A percentile compares a stretch with the other conserved stretches of the same genome.
Conservation (phyloP, 2,797 vertebrate species). For the Salmo trutta region DNA sequence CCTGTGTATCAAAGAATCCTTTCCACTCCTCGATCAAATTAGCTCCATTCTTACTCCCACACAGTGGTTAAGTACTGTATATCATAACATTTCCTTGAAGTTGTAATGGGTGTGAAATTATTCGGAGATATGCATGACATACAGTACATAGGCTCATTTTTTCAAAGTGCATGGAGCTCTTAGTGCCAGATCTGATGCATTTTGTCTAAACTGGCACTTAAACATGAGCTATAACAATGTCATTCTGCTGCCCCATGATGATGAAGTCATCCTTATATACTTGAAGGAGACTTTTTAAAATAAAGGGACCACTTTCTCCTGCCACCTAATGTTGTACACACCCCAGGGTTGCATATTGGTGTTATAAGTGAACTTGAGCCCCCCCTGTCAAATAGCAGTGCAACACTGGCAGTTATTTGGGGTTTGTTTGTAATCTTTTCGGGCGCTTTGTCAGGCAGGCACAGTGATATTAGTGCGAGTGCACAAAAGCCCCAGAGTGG, state of each 20-base stretch:
- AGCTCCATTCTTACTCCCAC: constrained; percentile 4
- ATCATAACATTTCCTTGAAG: constrained; percentile 22
- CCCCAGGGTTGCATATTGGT: constrained; percentile 70
- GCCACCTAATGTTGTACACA: constrained; percentile 68
- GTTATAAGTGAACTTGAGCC: constrained; percentile 76
- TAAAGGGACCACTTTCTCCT: constrained; percentile 30
- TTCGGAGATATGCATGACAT: background rate
- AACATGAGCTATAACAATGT: background rate
- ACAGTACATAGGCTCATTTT: background rate
- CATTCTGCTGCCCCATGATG: constrained; percentile 28
- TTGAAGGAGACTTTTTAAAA: constrained; percentile 51
- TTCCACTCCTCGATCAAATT: constrained; percentile 11
- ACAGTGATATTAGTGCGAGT: constrained; percentile 89
- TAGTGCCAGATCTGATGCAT: background rate
- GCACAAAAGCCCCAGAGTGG: constrained; percentile 87
- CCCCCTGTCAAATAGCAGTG: constrained; percentile 65
- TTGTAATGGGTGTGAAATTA: background rate
- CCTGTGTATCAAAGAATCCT: constrained; percentile 33
- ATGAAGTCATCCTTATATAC: constrained; percentile 62
- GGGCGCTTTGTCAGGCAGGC: constrained; percentile 87
- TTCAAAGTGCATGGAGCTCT: constrained; percentile 16
- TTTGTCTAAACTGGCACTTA: background rate
- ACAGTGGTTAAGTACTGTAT: background rate
- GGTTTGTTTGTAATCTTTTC: constrained; percentile 91
- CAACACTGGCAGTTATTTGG: constrained; percentile 88